Percentiles rank a stretch among this genome's conserved stretches.
These are phyloP conservation scores for Botia almorhae DNA, from an alignment of 2,797 vertebrate genomes.

Conservation along the genomic window DNA sequence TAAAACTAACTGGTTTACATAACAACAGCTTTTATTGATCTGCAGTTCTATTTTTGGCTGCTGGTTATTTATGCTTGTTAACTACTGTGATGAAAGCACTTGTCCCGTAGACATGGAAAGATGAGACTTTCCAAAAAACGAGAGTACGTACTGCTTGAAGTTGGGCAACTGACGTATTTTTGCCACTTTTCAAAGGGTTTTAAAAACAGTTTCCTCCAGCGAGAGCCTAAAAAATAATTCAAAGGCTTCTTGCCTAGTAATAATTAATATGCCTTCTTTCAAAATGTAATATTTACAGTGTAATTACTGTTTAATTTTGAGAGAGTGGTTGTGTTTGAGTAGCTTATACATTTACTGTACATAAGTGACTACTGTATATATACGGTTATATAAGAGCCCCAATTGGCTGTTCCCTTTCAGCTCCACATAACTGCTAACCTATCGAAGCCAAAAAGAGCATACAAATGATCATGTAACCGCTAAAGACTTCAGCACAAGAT, in stretches of 20 bases:
- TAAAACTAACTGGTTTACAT: background rate
- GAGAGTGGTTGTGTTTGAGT: background rate
- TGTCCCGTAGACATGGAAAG: background rate
- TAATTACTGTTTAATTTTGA: conserved; percentile 8
- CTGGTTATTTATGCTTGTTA: conserved; percentile 25
- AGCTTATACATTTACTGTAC: background rate
- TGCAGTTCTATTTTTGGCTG: conserved; percentile 4
- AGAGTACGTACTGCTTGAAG: conserved; percentile 30
- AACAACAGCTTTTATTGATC: background rate
- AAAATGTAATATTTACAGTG: conserved; percentile 27
- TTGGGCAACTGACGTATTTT: conserved; percentile 17
- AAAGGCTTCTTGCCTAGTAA: conserved; percentile 47
- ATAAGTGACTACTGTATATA: background rate
- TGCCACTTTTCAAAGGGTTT: conserved; percentile 46
- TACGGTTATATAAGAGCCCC: background rate
- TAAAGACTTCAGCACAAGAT: background rate
- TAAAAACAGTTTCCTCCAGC: conserved; percentile 44
- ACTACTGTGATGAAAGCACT: conserved; percentile 32
- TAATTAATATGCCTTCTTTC: conserved; percentile 29
- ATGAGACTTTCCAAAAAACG: background rate
- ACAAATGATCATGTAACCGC: background rate
- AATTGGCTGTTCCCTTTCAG: background rate
- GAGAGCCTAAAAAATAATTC: conserved; percentile 31
- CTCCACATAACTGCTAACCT: background rate
- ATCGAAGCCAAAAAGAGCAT: background rate